Evolutionary conservation across 2,797 vertebrate species (phyloP).

Genomic region (Lacerta viridis): DNA sequence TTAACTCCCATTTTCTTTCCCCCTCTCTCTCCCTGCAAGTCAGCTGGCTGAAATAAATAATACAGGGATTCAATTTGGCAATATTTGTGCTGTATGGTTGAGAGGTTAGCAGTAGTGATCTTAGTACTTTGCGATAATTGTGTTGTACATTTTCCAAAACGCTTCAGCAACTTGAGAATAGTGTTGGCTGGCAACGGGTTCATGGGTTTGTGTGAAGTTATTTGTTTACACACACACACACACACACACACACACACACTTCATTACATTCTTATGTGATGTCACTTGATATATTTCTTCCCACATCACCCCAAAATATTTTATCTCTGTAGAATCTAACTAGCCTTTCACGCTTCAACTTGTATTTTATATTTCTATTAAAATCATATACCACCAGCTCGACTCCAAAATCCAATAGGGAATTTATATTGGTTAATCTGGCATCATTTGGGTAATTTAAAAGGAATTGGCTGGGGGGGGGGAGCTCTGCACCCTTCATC

Average conservation of each 20-base stretch:
- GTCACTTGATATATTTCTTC: conserved; percentile 14
- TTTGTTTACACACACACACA: neutral
- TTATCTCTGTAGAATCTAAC: neutral
- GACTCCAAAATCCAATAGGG: conserved; percentile 23
- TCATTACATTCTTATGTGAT: neutral
- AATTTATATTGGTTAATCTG: neutral
- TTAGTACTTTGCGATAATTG: conserved; percentile 44
- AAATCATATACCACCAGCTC: fast-evolving
- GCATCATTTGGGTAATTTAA: neutral
- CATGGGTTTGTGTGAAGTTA: neutral
- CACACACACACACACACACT: neutral
- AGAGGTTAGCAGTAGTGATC: conserved; percentile 53
- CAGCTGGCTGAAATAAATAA: conserved; percentile 49
- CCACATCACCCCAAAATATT: conserved; percentile 1
- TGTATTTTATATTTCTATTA: neutral
- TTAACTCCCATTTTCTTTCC: neutral
- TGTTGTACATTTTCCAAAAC: conserved; percentile 58
- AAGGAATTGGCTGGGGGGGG: neutral
- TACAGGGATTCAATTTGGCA: conserved; percentile 56
- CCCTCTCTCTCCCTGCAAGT: neutral
- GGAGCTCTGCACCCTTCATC: neutral
- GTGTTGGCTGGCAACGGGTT: conserved; percentile 24
- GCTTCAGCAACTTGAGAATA: neutral
- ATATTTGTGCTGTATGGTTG: neutral
- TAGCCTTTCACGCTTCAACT: neutral